phyloP scores from a whole-genome alignment of 1,140 invertebrate genomes.

The Phenacoccus solenopsis region DNA sequence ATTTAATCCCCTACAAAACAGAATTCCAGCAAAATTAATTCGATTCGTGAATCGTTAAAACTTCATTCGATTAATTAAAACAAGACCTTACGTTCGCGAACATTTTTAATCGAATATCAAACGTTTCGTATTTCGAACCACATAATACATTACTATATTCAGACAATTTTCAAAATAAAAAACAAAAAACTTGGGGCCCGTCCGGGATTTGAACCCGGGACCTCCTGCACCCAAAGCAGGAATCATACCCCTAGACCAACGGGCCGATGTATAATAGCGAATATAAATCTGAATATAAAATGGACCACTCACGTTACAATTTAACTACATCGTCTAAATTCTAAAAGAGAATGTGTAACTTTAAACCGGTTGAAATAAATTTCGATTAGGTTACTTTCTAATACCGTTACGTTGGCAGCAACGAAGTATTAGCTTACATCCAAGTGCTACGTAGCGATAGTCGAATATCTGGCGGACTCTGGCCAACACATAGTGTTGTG shows the following conservation, averaged over 20 bases:
- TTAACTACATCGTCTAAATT: neutral
- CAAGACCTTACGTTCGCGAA: neutral
- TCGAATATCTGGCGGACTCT: no score
- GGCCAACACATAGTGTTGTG: neutral
- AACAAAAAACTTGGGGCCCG: constrained; percentile 37
- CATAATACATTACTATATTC: no score
- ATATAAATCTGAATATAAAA: neutral
- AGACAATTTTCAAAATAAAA: constrained; percentile 17
- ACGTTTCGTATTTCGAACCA: neutral
- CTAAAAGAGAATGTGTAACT: neutral
- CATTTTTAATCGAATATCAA: neutral
- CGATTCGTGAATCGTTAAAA: no score
- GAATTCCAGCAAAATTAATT: no score
- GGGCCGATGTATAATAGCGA: constrained; percentile 32
- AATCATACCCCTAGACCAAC: constrained; percentile 54
- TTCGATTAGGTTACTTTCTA: neutral
- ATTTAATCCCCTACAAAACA: no score
- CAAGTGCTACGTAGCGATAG: neutral
- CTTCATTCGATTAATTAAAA: no score
- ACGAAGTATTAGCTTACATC: neutral
- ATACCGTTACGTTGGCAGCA: neutral
- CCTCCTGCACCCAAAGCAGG: constrained; percentile 53
- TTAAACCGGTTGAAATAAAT: neutral
- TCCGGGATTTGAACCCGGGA: constrained; percentile 56
- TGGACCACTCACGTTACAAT: no score